Evolutionary conservation across 2,797 vertebrate genomes (phyloP).

Genomic region (Acridotheres tristis): DNA sequence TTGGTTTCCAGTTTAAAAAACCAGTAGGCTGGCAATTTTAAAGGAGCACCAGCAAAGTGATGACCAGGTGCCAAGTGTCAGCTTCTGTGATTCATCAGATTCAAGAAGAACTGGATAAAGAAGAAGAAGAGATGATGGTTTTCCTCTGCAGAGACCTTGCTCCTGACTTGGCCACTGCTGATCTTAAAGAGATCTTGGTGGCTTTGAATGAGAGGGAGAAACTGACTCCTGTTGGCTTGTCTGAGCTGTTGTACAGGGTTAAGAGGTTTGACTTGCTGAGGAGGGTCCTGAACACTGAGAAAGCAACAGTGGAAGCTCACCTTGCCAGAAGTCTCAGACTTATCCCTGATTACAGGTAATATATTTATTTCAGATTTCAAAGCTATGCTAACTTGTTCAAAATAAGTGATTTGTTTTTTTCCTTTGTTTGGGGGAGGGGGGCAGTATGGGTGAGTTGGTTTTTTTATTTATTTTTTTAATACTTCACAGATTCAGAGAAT

Average conservation of each 20-base stretch:
- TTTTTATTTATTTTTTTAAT: background rate
- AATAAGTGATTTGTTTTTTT: background rate
- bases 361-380: background rate
- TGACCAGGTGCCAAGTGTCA: conserved; percentile 62
- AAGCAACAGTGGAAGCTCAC: conserved; percentile 69
- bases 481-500: background rate
- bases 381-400: background rate
- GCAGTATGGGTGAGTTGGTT: background rate
- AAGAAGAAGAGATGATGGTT: conserved; percentile 78
- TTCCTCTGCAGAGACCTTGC: conserved; percentile 82
- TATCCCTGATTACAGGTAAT: conserved; percentile 87
- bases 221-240: conserved; percentile 54
- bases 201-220: conserved; percentile 63
- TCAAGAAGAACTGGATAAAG: conserved; percentile 77
- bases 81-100: conserved; percentile 78
- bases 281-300: conserved; percentile 74
- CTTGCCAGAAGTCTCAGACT: conserved; percentile 51
- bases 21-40: background rate
- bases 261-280: conserved; percentile 87
- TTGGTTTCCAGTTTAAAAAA: conserved; percentile 45
- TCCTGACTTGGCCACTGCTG: conserved; percentile 26
- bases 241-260: conserved; percentile 81
- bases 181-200: conserved; percentile 75
- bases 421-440: background rate
- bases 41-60: conserved; percentile 30